Base-by-base conservation (phyloP, 2,888 invertebrate species). In the Gerris lacustris region DNA sequence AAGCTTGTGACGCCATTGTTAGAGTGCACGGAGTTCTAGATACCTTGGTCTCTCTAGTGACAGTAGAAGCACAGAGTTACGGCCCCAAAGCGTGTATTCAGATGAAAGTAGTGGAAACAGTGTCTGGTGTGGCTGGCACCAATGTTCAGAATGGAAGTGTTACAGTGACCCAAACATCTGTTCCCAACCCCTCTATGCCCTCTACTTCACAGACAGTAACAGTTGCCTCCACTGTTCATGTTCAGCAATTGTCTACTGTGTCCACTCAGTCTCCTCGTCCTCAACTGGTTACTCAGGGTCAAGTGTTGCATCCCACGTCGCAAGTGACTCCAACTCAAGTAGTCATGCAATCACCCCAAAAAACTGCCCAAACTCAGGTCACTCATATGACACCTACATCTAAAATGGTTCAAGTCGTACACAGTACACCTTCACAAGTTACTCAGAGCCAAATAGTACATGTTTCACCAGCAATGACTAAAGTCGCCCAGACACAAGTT, bases 31-130 rank as follows among this genome's bases (percentile, higher is more conserved):
- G 94, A 6, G 87, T 94, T 67, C 86, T 97, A 66, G 92, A 94
- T 81, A 90, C 92, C 63, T 82, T 94, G 66, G 90, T 94, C 15
- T 89, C 93, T 0, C 83, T 94, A 63, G 88, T 94, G 62, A 94
- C 94, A 11, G 93, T 94, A 9, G 94, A 92, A 85, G 97, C 97
- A 0, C 96, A 96, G 80, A 94, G 96, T 77, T 98, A 96, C 82
- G 97, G 97, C 0, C 93, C 96, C 0, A 91, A 93, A 76, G 97
- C 97, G 0, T 93, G 97, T 78, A 94, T 96, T 70, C 87, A 96
- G 44, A 97, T 98, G 94, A 89, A 96, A 74, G 91, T 97, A 68
- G 96, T 97, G 64, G 96, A 97, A 80, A 96, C 96, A 0, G 89
- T 92, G 69, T 89, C 91, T 45, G 88, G 90, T 0, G 83, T 84